phyloP scores from a whole-genome alignment of 2,113 vertebrate genomes.

The Galbula dea region DNA sequence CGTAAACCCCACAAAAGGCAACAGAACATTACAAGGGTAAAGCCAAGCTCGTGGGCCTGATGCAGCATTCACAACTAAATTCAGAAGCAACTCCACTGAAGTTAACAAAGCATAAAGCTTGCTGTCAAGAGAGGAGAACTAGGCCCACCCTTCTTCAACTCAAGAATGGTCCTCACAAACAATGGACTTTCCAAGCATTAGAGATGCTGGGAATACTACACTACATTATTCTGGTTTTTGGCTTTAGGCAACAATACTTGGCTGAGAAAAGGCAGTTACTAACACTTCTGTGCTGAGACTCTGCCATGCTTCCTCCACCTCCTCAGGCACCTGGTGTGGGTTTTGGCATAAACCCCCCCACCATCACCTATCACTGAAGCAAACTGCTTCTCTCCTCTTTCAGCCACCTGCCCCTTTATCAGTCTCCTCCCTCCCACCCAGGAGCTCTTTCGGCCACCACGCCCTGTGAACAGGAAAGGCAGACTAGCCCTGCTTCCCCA shows the following conservation, averaged over 20 bases:
- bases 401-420: too few species aligned
- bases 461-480: neutral
- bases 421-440: neutral
- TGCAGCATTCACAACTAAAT: neutral
- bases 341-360: too few species aligned
- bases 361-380: too few species aligned
- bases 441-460: neutral
- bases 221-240: neutral
- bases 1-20: neutral
- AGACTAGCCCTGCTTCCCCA: neutral
- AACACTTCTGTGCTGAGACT: neutral
- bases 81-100: neutral
- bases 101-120: neutral
- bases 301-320: neutral
- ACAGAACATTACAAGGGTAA: neutral
- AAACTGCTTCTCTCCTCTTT: too few species aligned
- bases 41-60: neutral
- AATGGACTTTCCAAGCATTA: neutral
- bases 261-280: neutral
- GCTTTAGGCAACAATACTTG: neutral
- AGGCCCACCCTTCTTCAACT: neutral
- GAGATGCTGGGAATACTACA: neutral
- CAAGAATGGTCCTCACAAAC: neutral
- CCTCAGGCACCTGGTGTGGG: fast-evolving
- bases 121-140: neutral